Percentiles rank a stretch among this genome's conserved stretches.
Evolutionary conservation across 2,113 vertebrate genomes (phyloP).

Genomic region (Macquaria ambigua): DNA sequence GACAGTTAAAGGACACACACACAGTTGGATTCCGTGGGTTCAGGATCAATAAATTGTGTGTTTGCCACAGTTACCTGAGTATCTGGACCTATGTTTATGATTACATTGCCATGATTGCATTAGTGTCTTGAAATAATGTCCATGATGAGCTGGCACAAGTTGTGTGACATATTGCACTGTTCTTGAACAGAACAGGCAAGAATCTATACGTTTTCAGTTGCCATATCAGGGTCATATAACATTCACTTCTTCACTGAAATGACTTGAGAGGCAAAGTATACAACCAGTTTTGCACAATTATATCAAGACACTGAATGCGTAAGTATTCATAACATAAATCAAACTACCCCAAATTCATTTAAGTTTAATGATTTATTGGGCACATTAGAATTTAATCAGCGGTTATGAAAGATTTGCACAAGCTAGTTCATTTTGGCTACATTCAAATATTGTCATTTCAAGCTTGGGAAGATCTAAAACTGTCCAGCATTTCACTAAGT

Average conservation of each 20-base stretch:
- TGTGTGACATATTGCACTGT: background rate
- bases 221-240: background rate
- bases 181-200: background rate
- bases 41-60: background rate
- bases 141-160: background rate
- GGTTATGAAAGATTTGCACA: slow-evolving; percentile 54
- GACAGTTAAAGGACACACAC: background rate
- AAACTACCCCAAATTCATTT: slow-evolving; percentile 35
- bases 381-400: slow-evolving; percentile 55
- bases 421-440: slow-evolving; percentile 26
- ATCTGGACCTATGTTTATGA: slow-evolving; percentile 3
- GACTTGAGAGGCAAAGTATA: slow-evolving; percentile 1
- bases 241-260: background rate
- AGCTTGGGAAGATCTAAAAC: slow-evolving; percentile 55
- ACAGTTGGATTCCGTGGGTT: background rate
- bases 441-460: slow-evolving; percentile 60
- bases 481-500: slow-evolving; percentile 55
- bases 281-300: slow-evolving; percentile 23
- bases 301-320: slow-evolving; percentile 26
- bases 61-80: background rate
- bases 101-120: background rate
- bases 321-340: slow-evolving; percentile 42
- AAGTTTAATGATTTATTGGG: slow-evolving; percentile 55
- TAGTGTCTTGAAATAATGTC: background rate
- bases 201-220: background rate